A percentile compares a stretch with the other conserved stretches of the same genome.
These are phyloP conservation scores for Sympetrum striolatum DNA, from an alignment of 2,888 invertebrate species.

Conservation along the genomic window DNA sequence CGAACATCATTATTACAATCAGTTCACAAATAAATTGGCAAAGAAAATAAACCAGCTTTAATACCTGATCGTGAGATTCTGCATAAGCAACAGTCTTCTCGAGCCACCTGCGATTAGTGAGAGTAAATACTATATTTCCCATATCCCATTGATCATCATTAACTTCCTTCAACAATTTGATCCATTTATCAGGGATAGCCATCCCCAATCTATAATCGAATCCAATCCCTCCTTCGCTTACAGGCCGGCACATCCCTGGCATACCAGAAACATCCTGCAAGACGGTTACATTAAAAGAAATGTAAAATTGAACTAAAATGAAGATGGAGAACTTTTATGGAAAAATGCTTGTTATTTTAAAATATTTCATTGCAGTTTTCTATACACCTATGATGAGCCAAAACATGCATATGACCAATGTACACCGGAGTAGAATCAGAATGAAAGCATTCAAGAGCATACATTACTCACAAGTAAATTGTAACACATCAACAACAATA, in stretches of 20 bases:
- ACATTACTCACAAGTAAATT: too few relatives aligned
- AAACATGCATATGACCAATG: too few relatives aligned
- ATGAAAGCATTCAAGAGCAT: too few relatives aligned
- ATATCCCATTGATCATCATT: constrained; percentile 95
- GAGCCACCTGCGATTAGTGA: constrained; percentile 93
- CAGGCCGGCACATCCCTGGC: constrained; percentile 95
- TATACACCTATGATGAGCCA: too few relatives aligned
- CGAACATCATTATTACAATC: background rate
- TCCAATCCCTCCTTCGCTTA: constrained; percentile 91
- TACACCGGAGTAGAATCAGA: too few relatives aligned
- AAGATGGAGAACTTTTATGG: background rate
- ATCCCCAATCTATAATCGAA: constrained; percentile 98
- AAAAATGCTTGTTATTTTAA: background rate
- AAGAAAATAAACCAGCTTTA: background rate
- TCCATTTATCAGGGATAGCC: constrained; percentile 99
- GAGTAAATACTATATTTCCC: constrained; percentile 86
- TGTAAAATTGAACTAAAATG: too few relatives aligned
- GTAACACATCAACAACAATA: too few relatives aligned
- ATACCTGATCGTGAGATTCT: constrained; percentile 95
- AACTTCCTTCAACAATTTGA: constrained; percentile 81
- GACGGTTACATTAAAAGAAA: background rate
- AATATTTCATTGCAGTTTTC: too few relatives aligned
- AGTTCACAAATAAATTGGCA: background rate
- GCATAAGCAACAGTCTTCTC: constrained; percentile 97
- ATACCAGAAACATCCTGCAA: constrained; percentile 94